Base-by-base conservation (phyloP, 2,113 vertebrate genomes). In the Setophaga kirtlandii region DNA sequence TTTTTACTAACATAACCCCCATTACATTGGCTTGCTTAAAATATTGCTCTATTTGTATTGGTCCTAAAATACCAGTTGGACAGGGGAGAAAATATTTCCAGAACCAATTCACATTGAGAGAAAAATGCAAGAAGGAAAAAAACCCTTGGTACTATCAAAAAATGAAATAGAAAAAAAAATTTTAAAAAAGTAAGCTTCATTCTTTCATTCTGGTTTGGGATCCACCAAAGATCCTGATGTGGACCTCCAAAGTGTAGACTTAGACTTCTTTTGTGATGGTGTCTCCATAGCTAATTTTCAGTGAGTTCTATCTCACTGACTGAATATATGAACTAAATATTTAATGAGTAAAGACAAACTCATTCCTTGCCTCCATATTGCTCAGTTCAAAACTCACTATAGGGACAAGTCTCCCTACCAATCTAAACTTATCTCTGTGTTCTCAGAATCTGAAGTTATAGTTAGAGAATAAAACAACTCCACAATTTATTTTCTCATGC, bases 91-190 rank as follows among this genome's bases (percentile, higher is more conserved):
- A 93, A 76, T 49, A 31, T 12, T 56, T 73, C 27, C 9, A 39
- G 89, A 93, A 60, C 3, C 5, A 58, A 70, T 60, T 60, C 22
- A 33, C 37, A 42, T 11, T 23, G 28, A 83, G 24, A 53, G 41
- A 16, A 76, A 75, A 87, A 79, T 33, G 8, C 7, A 68, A 59
- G 19, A 35, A 47, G 12, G 8, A 3, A 2, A 58, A 35, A 27
- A 62, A 21, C 1, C 1, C 4, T 33, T 49, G 6, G 3, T 62
- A 39, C 12, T 68, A 47, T 22, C 2, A 3, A 7, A 41, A 22
- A 3, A 37, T 19, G 19, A 2, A 58, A 33, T 49, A 49, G 13
- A 24, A 35, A 21, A 3, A 49, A 33, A 19, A 8, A 28, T 5
- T 49, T 46, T 6, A 73, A 78, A 23, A 3, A 17, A 41, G 24